Conservation (phyloP, 2,888 invertebrate species). For the Hemistola chrysoprasaria region DNA sequence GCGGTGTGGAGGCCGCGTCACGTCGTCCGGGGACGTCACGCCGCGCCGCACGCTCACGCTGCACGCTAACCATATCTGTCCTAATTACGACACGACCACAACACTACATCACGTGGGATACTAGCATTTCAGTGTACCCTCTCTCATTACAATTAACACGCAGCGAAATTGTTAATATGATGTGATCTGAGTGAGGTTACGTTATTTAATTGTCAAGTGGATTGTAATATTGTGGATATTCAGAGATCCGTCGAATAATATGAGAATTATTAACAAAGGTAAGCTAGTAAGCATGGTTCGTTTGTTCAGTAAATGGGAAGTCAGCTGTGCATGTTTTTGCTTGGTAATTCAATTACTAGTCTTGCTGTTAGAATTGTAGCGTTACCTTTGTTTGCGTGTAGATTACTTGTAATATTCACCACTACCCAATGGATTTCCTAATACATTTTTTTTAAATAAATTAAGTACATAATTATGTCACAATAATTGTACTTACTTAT, state of each 20-base stretch:
- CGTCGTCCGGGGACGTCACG: conserved; percentile 39
- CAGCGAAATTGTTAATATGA: conserved; percentile 45
- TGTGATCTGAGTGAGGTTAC: conserved; percentile 54
- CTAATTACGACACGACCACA: conserved; percentile 45
- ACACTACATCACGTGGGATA: conserved; percentile 33
- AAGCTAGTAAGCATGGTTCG: conserved; percentile 23
- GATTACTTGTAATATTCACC: too few relatives aligned
- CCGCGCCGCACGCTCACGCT: conserved; percentile 40
- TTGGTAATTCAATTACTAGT: conserved; percentile 16
- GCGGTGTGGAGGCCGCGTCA: conserved; percentile 55
- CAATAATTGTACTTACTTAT: too few relatives aligned
- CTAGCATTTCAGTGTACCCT: conserved; percentile 30
- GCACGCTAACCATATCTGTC: conserved; percentile 36
- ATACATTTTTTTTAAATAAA: too few relatives aligned
- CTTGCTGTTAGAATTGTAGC: conserved; percentile 4
- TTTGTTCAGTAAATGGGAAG: conserved; percentile 18
- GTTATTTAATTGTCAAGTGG: conserved; percentile 51
- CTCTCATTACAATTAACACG: conserved; percentile 36
- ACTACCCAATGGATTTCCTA: too few relatives aligned
- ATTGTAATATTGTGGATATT: conserved; percentile 52
- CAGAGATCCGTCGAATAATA: conserved; percentile 26
- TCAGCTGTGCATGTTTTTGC: conserved; percentile 16
- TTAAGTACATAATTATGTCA: too few relatives aligned
- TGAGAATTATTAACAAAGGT: conserved; percentile 44
- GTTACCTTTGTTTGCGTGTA: background rate